Conservation (phyloP, 2,888 invertebrate species). For the Netelia melanura region DNA sequence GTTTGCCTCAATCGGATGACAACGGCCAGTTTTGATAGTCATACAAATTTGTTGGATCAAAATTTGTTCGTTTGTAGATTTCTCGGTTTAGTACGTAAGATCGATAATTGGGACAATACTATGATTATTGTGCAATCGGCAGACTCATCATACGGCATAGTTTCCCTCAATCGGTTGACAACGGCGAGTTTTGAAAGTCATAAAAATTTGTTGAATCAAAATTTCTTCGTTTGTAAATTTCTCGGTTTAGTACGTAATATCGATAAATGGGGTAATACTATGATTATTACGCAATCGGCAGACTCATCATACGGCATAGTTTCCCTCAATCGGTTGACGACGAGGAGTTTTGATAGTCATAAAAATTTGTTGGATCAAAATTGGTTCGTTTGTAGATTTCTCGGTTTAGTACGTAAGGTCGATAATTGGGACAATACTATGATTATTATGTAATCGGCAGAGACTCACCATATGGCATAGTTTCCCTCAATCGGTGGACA, state of each 20-base stretch:
- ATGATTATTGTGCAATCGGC: constrained; percentile 58
- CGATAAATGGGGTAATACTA: constrained; percentile 54
- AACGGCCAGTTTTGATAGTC: too few species aligned
- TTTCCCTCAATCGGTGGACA: too few species aligned
- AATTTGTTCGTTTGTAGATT: not conserved
- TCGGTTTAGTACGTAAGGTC: not conserved
- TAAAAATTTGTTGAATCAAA: not conserved
- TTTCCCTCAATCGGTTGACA: too few species aligned
- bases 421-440: constrained; percentile 52
- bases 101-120: constrained; percentile 53
- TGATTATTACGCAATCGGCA: constrained; percentile 56
- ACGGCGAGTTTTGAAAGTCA: too few species aligned
- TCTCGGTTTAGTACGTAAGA: not conserved
- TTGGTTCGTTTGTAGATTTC: not conserved
- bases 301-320: not conserved
- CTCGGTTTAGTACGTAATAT: too few species aligned
- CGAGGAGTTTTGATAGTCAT: too few species aligned
- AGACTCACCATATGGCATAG: constrained; percentile 55
- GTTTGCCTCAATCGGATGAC: not conserved
- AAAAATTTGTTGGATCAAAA: not conserved
- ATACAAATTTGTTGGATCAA: not conserved
- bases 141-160: too few species aligned
- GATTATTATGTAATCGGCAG: constrained; percentile 72
- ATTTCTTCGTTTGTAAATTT: too few species aligned
- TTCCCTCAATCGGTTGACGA: not conserved